Evolutionary conservation across 1,140 invertebrate species (phyloP).

Genomic region (Neodiprion virginianus): DNA sequence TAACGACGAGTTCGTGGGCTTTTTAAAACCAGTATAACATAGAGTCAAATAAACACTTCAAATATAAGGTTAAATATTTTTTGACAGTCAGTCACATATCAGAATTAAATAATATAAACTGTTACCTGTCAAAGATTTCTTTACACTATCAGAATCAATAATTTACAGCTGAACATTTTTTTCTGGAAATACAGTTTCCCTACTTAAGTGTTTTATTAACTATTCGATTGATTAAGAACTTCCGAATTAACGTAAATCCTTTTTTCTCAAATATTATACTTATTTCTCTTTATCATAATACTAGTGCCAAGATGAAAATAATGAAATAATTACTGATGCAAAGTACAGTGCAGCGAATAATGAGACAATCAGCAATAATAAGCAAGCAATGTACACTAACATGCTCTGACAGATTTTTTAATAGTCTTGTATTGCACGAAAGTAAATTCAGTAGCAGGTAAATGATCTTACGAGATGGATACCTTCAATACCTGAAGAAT

Average conservation of each 20-base stretch:
- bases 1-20: too few species aligned
- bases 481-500: not conserved
- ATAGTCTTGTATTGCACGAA: not conserved
- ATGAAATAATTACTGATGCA: not conserved
- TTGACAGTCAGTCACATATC: too few species aligned
- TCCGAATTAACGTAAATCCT: too few species aligned
- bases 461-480: not conserved
- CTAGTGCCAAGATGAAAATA: not conserved
- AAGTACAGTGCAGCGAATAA: not conserved
- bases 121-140: not conserved
- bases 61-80: too few species aligned
- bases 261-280: not conserved
- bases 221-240: too few species aligned
- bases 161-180: too few species aligned
- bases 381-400: not conserved
- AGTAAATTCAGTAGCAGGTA: not conserved
- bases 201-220: too few species aligned
- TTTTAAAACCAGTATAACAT: too few species aligned
- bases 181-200: too few species aligned
- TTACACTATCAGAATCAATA: too few species aligned
- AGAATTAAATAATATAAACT: not conserved
- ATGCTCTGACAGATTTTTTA: not conserved
- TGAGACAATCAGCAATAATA: not conserved
- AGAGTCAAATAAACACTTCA: too few species aligned
- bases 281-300: not conserved